These are phyloP conservation scores for Elymnias hypermnestra DNA, from an alignment of 1,140 invertebrate species.

Conservation along the genomic window DNA sequence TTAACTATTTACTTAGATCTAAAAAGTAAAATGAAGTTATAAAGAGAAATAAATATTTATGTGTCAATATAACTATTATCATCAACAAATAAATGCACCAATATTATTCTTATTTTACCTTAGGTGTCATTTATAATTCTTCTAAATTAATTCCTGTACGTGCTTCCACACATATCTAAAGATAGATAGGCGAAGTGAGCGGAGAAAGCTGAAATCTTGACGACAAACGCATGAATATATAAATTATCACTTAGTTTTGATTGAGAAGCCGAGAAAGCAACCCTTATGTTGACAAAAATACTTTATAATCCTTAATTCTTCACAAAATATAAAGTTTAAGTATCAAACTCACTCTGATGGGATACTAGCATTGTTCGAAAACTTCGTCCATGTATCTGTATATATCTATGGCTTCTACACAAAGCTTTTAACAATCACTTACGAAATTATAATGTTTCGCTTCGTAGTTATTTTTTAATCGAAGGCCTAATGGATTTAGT, in stretches of 20 bases:
- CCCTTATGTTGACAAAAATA: too few relatives aligned
- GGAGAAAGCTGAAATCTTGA: too few relatives aligned
- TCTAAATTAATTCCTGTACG: neutral
- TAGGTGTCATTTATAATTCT: neutral
- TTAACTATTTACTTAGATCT: conserved; percentile 6
- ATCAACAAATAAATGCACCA: conserved; percentile 9
- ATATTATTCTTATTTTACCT: conserved; percentile 4
- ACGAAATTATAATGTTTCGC: neutral
- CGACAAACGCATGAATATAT: too few relatives aligned
- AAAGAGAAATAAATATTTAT: conserved; percentile 4
- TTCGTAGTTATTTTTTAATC: neutral
- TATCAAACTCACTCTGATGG: too few relatives aligned
- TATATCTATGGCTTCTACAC: conserved; percentile 14
- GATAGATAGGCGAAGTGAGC: too few relatives aligned
- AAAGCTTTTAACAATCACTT: conserved; percentile 2
- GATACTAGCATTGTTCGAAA: neutral
- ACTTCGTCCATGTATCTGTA: too few relatives aligned
- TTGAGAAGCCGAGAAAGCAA: too few relatives aligned
- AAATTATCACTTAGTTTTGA: too few relatives aligned
- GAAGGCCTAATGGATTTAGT: neutral
- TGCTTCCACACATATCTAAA: too few relatives aligned
- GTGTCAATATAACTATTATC: neutral
- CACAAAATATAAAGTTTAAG: too few relatives aligned
- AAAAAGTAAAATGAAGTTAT: conserved; percentile 4
- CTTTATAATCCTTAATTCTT: too few relatives aligned